phyloP scores from a whole-genome alignment of 2,113 vertebrate species.

The Brevimyrus niger region DNA sequence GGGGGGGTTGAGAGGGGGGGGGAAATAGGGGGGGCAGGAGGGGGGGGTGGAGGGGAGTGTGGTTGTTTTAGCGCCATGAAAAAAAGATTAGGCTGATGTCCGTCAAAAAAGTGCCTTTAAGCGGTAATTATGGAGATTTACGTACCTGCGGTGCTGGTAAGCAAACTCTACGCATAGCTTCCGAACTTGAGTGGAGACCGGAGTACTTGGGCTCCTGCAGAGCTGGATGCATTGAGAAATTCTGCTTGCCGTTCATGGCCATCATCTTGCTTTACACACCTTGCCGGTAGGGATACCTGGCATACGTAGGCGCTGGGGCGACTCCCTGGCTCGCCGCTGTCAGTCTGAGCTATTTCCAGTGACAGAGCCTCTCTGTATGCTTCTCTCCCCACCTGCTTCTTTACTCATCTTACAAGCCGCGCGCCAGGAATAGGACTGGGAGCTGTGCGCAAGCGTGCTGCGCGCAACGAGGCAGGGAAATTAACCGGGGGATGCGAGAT shows the following conservation, averaged over 20 bases:
- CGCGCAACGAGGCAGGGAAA: conserved; percentile 51
- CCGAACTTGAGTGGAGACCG: conserved; percentile 76
- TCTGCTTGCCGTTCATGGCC: conserved; percentile 92
- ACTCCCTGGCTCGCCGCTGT: conserved; percentile 58
- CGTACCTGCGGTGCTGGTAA: conserved; percentile 91
- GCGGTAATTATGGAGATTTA: conserved; percentile 43
- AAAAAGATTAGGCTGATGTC: conserved; percentile 66
- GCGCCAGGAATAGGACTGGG: conserved; percentile 54
- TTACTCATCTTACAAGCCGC: conserved; percentile 76
- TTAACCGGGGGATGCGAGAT: conserved; percentile 13
- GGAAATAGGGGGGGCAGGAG: conserved; percentile 32
- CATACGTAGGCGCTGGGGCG: conserved; percentile 65
- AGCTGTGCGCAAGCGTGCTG: conserved; percentile 56
- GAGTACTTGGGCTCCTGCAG: conserved; percentile 86
- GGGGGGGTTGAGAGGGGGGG: conserved; percentile 34
- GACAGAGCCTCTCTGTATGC: conserved; percentile 62
- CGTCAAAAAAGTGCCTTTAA: conserved; percentile 63
- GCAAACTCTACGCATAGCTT: conserved; percentile 91
- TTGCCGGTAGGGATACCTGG: conserved; percentile 64
- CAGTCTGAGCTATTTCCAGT: conserved; percentile 66
- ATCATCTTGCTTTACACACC: conserved; percentile 72
- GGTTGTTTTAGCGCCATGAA: conserved; percentile 64
- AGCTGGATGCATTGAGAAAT: conserved; percentile 81
- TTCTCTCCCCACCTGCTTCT: conserved; percentile 66
- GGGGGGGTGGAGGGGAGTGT: conserved; percentile 51